Evolutionary conservation across 2,888 invertebrate genomes (phyloP), one percentile per base, ranked within the genome.

Genomic region (Rotaria magnacalcarata): DNA sequence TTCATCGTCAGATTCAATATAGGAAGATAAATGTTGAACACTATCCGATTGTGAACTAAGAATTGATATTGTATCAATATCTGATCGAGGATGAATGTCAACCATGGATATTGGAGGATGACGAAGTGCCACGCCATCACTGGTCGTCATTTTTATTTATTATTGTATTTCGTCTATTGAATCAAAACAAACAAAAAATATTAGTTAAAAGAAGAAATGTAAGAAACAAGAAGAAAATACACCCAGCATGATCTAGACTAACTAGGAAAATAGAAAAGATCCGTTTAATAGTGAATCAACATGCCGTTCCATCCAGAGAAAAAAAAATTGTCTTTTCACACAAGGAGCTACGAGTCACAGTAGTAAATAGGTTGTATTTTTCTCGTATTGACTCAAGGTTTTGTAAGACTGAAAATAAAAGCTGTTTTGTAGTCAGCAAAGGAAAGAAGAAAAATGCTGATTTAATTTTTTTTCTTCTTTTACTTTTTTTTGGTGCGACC

Each of bases 1-100:
- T 80, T 80, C 80, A 47, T 80, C 80, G 11, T 80, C 80, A 10
- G 80, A 80, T 47, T 80, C 80, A 47, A 80, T 47, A n/a, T 80
- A 80, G 4, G 80, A 80, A 14, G 80, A 80, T 80, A 80, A 80
- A 80, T 80, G 80, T 80, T 43, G 80, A 80, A 80, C 80, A 80
- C 80, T 80, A 80, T 80, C 80, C 21, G 80, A 80, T 47, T 80
- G 80, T 24, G 80, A 80, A 47, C 80, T 80, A n/a, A 80, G 80
- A 24, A 80, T 80, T 24, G 47, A 47, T n/a, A 80, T 80, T 47
- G 80, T 80, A 80, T 80, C 80, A 47, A 67, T 67, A 67, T 67
- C 67, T 67, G 34, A 67, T 67, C 67, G 67, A 6, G 67, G 19
- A 67, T 67, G 67, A 67, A 67, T 34, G 34, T 67, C 67, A 67